Conservation (phyloP, 2,797 vertebrate species). For the Nyctalus aviator region DNA sequence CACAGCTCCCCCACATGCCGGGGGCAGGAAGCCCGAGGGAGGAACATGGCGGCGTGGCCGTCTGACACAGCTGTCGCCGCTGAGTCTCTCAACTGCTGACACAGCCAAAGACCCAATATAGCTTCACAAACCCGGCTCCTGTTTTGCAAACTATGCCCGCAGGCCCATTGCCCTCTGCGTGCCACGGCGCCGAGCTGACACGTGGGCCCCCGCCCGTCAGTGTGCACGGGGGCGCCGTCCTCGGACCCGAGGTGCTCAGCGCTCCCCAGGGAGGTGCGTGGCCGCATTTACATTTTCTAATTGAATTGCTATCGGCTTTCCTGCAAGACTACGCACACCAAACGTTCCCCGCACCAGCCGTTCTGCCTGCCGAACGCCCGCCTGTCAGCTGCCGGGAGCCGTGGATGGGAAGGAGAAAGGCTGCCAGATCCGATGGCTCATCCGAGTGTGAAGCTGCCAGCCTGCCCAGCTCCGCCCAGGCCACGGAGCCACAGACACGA, state of each 20-base stretch:
- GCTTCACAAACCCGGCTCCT: constrained; percentile 69
- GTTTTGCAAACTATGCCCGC: constrained; percentile 72
- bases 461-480: neutral
- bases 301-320: constrained; percentile 90
- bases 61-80: constrained; percentile 2
- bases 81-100: constrained; percentile 74
- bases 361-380: neutral
- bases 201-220: constrained; percentile 72
- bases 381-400: constrained; percentile 45
- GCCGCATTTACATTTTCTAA: constrained; percentile 91
- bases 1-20: rapidly evolving
- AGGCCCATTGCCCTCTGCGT: constrained; percentile 29
- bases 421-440: constrained; percentile 27
- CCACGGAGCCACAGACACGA: rapidly evolving
- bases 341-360: constrained; percentile 71
- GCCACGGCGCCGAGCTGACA: constrained; percentile 60
- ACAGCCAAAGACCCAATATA: constrained; percentile 4
- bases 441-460: constrained; percentile 21
- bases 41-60: rapidly evolving
- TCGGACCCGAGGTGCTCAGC: constrained; percentile 68
- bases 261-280: constrained; percentile 85
- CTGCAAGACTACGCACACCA: constrained; percentile 87
- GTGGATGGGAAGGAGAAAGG: neutral
- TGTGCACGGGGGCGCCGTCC: constrained; percentile 76
- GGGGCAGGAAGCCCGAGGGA: rapidly evolving